Evolutionary conservation across 2,113 vertebrate genomes (phyloP).

Genomic region (Merops nubicus): DNA sequence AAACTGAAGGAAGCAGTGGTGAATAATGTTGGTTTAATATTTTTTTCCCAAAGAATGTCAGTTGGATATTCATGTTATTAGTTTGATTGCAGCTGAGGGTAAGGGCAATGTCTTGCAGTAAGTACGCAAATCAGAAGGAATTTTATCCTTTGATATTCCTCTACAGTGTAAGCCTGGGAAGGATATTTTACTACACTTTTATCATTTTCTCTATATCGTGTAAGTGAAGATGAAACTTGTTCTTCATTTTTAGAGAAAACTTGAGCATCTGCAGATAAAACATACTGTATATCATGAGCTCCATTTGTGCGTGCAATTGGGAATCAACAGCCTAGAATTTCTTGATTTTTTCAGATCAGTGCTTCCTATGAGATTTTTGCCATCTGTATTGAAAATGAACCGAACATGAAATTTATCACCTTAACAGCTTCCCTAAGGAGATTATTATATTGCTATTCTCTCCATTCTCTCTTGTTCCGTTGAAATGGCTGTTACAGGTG

Average conservation of each 20-base stretch:
- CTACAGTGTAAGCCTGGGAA: neutral
- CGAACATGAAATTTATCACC: neutral
- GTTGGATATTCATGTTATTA: neutral
- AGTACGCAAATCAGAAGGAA: neutral
- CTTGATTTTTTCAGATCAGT: neutral
- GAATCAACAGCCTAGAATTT: neutral
- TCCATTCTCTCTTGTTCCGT: neutral
- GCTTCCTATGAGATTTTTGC: neutral
- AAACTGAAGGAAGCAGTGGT: neutral
- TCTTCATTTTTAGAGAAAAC: neutral
- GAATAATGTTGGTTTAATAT: neutral
- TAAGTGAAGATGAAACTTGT: neutral
- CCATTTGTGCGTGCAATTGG: neutral
- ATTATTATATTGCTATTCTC: neutral
- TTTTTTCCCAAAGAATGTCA: neutral
- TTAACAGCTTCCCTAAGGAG: neutral
- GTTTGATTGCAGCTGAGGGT: neutral
- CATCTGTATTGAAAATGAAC: neutral
- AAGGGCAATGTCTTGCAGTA: neutral
- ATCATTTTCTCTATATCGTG: neutral
- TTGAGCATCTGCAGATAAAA: neutral
- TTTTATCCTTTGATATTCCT: neutral
- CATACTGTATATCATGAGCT: neutral
- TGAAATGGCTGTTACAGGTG: neutral
- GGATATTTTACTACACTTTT: neutral